Base-by-base conservation (phyloP, 2,797 vertebrate species). In the Taeniopygia guttata region DNA sequence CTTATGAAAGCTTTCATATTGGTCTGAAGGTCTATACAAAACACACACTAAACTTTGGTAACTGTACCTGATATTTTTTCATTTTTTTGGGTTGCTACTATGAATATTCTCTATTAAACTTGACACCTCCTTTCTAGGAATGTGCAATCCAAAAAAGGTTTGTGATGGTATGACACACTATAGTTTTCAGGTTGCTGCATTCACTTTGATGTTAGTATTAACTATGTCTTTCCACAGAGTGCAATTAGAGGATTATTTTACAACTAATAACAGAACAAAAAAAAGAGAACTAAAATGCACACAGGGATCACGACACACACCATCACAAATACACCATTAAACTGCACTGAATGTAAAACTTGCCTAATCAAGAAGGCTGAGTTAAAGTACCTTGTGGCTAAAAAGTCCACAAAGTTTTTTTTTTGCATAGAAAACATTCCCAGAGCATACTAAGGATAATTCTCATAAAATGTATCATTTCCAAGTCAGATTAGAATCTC, bases 161-260 rank as follows among this genome's bases (percentile, higher is more conserved):
- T 93, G 55, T 64, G 60, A 76, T 72, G 34, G n/a, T 52, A 84
- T 45, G 5, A 5, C 55, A 73, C 67, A 42, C 38, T 62, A 55
- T 43, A 83, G 89, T 72, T 16, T 82, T 27, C 30, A 87, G 72
- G 68, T 72, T 70, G 32, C 69, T 85, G 74, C 82, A 72, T 56
- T 72, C 56, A 59, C 62, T 87, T 77, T 40, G 23, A 63, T 51
- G 52, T 79, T 63, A 68, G 45, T 93, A 93, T 68, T 66, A 91
- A 56, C 75, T 86, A 30, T 27, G 38, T 52, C 27, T 82, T 86
- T 34, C 34, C 58, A 82, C 5, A 29, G 42, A 46, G 55, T 25
- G 43, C 56, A 91, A 94, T 96, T 93, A 87, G 72, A 63, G 29
- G 27, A 64, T 79, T 92, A 78, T 67, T 87, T 91, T 72, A 89